Percentiles rank a stretch among this genome's conserved stretches.
Conservation (phyloP, 2,888 invertebrate species). For the Thymelicus lineola region DNA sequence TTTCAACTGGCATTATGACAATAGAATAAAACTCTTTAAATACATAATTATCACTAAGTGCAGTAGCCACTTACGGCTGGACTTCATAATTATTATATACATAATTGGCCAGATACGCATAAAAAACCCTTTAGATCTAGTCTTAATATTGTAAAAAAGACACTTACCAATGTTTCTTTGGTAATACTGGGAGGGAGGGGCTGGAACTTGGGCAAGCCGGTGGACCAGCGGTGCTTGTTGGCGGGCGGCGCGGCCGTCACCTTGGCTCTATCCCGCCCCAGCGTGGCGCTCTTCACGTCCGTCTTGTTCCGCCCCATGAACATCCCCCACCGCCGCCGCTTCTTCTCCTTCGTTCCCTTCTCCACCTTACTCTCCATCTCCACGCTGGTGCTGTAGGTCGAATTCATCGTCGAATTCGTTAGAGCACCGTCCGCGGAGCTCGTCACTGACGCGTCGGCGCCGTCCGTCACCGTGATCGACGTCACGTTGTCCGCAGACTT, state of each 20-base stretch:
- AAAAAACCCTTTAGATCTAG: not conserved
- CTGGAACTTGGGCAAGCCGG: conserved; percentile 88
- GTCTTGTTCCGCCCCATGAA: conserved; percentile 87
- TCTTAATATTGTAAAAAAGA: no score
- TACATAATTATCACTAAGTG: no score
- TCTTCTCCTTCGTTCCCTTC: conserved; percentile 84
- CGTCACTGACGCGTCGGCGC: conserved; percentile 53
- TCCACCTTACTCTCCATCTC: conserved; percentile 60
- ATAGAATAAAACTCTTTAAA: no score
- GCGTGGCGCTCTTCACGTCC: conserved; percentile 87
- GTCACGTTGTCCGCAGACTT: conserved; percentile 70
- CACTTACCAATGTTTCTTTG: conserved; percentile 91
- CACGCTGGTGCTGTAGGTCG: conserved; percentile 64
- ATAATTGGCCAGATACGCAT: not conserved
- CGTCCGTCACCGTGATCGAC: conserved; percentile 67
- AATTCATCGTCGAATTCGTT: conserved; percentile 62
- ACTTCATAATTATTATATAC: no score
- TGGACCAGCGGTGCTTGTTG: conserved; percentile 87
- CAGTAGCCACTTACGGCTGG: no score
- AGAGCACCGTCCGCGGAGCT: conserved; percentile 58
- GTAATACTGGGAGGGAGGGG: conserved; percentile 91
- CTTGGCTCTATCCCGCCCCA: conserved; percentile 87
- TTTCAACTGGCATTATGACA: no score
- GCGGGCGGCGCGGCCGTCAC: conserved; percentile 74
- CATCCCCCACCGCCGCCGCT: conserved; percentile 88